Conservation (phyloP, 2,113 vertebrate species). For the Misgurnus mizolepis region DNA sequence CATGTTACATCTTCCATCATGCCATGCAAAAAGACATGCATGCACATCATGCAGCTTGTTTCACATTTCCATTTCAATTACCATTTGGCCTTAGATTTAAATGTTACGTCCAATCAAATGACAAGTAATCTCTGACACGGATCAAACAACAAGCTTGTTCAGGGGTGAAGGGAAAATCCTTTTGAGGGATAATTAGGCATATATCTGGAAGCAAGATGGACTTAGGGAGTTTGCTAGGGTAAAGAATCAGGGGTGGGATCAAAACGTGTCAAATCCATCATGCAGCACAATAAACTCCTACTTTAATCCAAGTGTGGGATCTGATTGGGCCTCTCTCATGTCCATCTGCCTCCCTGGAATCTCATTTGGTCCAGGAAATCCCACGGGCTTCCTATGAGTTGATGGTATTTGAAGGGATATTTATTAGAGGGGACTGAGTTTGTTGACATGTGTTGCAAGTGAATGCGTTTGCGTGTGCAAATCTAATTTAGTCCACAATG, state of each 20-base stretch:
- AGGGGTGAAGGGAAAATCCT: constrained; percentile 30
- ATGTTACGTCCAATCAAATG: background rate
- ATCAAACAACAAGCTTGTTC: background rate
- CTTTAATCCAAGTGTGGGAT: constrained; percentile 83
- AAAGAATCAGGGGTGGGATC: constrained; percentile 32
- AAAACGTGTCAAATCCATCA: constrained; percentile 70
- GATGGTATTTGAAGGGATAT: constrained; percentile 77
- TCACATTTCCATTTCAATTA: background rate
- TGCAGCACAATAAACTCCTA: constrained; percentile 81
- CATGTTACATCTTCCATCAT: constrained; percentile 66
- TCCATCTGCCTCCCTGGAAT: constrained; percentile 81
- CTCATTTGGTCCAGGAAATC: constrained; percentile 81
- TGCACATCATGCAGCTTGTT: constrained; percentile 60
- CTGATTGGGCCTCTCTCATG: constrained; percentile 82
- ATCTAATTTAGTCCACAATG: constrained; percentile 60
- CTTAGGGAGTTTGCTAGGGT: constrained; percentile 25
- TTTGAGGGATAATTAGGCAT: constrained; percentile 4
- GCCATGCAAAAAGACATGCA: constrained; percentile 76
- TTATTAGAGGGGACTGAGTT: constrained; percentile 65
- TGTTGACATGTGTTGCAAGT: constrained; percentile 11
- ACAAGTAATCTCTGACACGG: background rate
- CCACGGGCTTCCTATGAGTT: constrained; percentile 78
- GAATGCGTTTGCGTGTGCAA: constrained; percentile 26
- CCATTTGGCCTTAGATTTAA: background rate
- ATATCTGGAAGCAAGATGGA: constrained; percentile 17